Evolutionary conservation across 2,888 invertebrate genomes (phyloP), one percentile per base, ranked within the genome.

Genomic region (Tinea semifulvella): DNA sequence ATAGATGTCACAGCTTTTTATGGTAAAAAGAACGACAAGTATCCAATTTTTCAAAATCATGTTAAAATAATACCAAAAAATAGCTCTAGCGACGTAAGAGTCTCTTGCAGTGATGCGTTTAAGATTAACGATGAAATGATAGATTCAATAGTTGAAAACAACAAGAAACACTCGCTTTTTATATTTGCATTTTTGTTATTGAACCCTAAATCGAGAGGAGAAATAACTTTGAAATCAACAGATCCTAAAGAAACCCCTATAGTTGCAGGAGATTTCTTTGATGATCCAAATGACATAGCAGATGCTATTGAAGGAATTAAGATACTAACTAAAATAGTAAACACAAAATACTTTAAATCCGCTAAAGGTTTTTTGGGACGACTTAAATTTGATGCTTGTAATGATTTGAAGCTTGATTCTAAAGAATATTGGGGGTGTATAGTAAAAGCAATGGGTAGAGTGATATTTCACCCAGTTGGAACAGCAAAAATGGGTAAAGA

Each of bases 1-100:
- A 71, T 84, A 43, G 90, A 91, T 63, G 85, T 80, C 0, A 81
- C 87, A 75, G 88, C 84, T 1, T 89, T 88, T 56, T 49, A 70
- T 62, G 56, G 74, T 65, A 3, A 68, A 71, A 8, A 60, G 54
- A 54, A 61, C 56, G 48, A 66, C 51, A 53, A 47, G 1, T 58
- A 58, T 39, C 68, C 71, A 1, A 58, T 72, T 55, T 72, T 60
- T 50, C 60, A 72, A 54, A 59, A 48, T 14, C 63, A 64, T 51
- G 18, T 64, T 6, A 2, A 16, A 2, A 36, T 58, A 28, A 55
- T 48, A 31, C 28, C 18, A 51, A 76, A 57, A 63, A 82, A 54
- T 54, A 74, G 11, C 65, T 65, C 16, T 67, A 73, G 51, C 50
- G 73, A 8, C 63, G 65, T 44, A 69, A 67, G 0, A 58, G 60